Base-by-base conservation (phyloP, 2,113 vertebrate species). In the Dunckerocampus dactyliophorus region DNA sequence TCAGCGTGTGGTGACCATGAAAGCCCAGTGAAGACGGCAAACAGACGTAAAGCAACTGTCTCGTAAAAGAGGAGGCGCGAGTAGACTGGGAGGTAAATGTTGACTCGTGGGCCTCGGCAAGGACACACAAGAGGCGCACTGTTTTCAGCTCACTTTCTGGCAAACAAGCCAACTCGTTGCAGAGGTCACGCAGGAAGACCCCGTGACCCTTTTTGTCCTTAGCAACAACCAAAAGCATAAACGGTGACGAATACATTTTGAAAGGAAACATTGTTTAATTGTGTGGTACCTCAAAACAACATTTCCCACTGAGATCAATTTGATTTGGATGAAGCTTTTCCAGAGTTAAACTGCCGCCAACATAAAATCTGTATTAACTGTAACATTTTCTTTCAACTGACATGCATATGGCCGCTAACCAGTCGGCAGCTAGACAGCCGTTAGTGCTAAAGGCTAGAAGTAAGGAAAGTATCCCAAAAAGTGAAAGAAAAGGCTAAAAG, bases 1-100 rank as follows among this genome's bases (percentile, higher is more conserved):
- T 47, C 54, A 12, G 63, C 60, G 76, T 76, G 64, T 59, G 75
- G 69, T 75, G 75, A 67, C 77, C 76, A 73, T 77, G 77, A 83
- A 69, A 74, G 69, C 72, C 59, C 3, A 34, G 51, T 48, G 52
- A 64, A 58, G 80, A 78, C 47, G 69, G 75, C 75, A 81, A 78
- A 85, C 75, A 85, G 82, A 84, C 75, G 78, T 42, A 68, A 83
- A 82, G 55, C 79, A 78, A 72, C 75, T 82, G 83, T 72, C 31
- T 45, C 74, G 48, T 72, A 43, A 71, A 71, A 74, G 66, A 67
- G 48, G 71, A 59, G 75, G 69, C 64, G 58, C 67, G 17, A 60
- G 69, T 74, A 85, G 83, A 85, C 82, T 22, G 2, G 39, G 67
- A 79, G 66, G 82, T 81, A 82, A 84, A 86, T 67, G 61, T 74